These are phyloP conservation scores for Boloria euphrosyne DNA, from an alignment of 2,888 invertebrate genomes.

Conservation along the genomic window DNA sequence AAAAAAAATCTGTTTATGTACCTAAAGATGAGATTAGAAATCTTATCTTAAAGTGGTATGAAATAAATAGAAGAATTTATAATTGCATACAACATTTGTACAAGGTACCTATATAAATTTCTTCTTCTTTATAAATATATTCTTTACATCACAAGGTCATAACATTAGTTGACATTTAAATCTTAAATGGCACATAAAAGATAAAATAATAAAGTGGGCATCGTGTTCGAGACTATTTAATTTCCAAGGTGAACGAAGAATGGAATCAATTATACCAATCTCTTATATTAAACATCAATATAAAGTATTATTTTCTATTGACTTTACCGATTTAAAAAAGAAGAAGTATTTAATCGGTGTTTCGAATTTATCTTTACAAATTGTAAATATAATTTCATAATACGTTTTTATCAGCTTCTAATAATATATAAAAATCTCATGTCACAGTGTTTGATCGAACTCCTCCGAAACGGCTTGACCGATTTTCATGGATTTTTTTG, in stretches of 20 bases:
- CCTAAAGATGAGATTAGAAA: too few relatives aligned
- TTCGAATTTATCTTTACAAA: neutral
- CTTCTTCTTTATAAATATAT: conserved; percentile 1
- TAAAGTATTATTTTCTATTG: neutral
- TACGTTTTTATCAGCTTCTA: too few relatives aligned
- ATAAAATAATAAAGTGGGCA: conserved; percentile 20
- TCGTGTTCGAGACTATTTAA: conserved; percentile 13
- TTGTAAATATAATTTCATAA: too few relatives aligned
- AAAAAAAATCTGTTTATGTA: too few relatives aligned
- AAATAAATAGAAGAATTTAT: too few relatives aligned
- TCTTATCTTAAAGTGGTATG: too few relatives aligned
- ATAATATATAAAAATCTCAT: too few relatives aligned
- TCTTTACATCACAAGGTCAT: conserved; percentile 4
- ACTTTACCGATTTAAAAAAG: neutral
- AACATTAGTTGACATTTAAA: conserved; percentile 23
- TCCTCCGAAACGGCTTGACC: too few relatives aligned
- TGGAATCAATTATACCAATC: conserved; percentile 6
- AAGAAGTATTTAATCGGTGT: neutral
- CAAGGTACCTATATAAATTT: neutral
- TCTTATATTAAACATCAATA: neutral
- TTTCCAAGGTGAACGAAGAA: conserved; percentile 16
- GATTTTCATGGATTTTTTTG: too few relatives aligned
- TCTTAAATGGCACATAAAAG: conserved; percentile 11
- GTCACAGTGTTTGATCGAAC: too few relatives aligned
- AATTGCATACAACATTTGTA: neutral